Evolutionary conservation across 2,888 invertebrate genomes (phyloP).

Genomic region (Hedya salicella): DNA sequence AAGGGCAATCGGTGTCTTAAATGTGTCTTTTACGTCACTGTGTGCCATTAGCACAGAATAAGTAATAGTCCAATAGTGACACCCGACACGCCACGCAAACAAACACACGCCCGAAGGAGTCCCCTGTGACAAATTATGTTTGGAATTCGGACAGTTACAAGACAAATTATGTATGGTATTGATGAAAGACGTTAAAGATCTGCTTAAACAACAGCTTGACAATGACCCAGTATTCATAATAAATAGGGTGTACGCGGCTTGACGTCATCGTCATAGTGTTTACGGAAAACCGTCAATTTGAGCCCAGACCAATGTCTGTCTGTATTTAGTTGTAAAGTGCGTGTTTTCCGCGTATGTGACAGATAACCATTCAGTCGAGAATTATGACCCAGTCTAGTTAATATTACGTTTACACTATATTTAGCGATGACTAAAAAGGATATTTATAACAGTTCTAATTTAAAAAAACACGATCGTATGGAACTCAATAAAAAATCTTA

Average conservation of each 20-base stretch:
- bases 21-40: too few relatives aligned
- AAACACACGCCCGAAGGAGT: too few relatives aligned
- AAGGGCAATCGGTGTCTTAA: too few relatives aligned
- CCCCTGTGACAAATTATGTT: too few relatives aligned
- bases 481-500: too few relatives aligned
- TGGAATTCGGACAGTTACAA: too few relatives aligned
- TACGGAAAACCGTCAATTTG: conserved; percentile 8
- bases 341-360: neutral
- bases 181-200: conserved; percentile 8
- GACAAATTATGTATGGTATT: too few relatives aligned
- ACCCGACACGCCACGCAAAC: too few relatives aligned
- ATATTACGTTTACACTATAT: too few relatives aligned
- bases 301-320: neutral
- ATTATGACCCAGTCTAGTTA: neutral
- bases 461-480: too few relatives aligned
- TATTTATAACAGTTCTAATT: neutral
- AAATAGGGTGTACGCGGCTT: conserved; percentile 7
- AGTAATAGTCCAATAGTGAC: too few relatives aligned
- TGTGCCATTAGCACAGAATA: too few relatives aligned
- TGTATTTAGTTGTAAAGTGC: neutral
- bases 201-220: conserved; percentile 15
- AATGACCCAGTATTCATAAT: conserved; percentile 26
- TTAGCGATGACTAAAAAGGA: neutral
- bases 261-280: conserved; percentile 2
- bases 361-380: neutral